A percentile compares a stretch with the other conserved stretches of the same genome.
Conservation (phyloP, 2,113 vertebrate genomes). For the Muntiacus reevesi region DNA sequence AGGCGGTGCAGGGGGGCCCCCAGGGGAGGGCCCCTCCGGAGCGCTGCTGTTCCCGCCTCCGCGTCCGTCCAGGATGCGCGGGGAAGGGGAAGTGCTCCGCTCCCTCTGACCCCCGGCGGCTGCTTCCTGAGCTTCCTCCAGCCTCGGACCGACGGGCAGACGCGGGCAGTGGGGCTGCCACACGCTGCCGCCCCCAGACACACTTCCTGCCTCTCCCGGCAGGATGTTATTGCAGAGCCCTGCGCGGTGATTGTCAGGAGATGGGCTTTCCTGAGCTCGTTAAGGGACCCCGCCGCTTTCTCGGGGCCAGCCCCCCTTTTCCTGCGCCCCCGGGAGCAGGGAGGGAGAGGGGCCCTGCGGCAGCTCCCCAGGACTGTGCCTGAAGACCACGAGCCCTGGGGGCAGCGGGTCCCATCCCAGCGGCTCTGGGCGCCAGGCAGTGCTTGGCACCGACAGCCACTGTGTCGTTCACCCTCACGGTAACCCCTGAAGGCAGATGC, state of each 20-base stretch:
- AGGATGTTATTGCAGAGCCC: conserved; percentile 64
- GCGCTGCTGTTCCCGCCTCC: not conserved
- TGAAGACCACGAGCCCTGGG: too few relatives aligned
- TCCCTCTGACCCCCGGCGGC: conserved; percentile 9
- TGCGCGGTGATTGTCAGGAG: conserved; percentile 59
- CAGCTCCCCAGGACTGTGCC: not conserved
- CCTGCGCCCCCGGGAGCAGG: conserved; percentile 8
- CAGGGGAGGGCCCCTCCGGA: not conserved
- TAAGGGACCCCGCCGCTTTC: conserved; percentile 54
- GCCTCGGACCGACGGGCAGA: not conserved
- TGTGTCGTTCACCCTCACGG: not conserved
- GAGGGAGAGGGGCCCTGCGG: conserved; percentile 5
- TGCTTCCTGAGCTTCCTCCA: conserved; percentile 21
- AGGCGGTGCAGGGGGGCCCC: not conserved
- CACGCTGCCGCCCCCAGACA: not conserved
- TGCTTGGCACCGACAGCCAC: not conserved
- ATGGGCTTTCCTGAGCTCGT: conserved; percentile 70
- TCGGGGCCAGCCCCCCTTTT: conserved; percentile 15
- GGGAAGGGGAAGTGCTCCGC: conserved; percentile 13
- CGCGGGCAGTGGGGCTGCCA: not conserved
- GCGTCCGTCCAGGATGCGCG: not conserved
- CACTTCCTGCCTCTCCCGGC: conserved; percentile 57
- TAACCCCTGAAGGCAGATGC: not conserved
- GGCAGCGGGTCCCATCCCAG: not conserved
- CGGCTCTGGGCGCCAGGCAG: not conserved